Evolutionary conservation across 2,113 vertebrate genomes (phyloP).

Genomic region (Vidua chalybeata): DNA sequence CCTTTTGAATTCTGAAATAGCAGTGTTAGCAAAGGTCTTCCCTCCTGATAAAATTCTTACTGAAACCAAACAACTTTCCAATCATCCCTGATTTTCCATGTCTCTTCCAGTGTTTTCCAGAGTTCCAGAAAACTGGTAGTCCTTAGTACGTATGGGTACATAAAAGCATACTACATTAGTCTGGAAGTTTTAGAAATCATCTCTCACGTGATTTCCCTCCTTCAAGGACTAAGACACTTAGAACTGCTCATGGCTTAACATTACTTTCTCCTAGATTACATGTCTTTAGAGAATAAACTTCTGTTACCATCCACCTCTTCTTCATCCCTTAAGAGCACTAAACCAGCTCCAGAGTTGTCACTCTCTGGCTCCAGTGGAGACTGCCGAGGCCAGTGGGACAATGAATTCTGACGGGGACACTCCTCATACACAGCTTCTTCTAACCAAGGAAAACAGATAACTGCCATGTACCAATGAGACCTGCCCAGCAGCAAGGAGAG

Average conservation of each 20-base stretch:
- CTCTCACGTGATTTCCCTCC: not conserved
- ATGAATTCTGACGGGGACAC: conserved; percentile 21
- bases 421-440: conserved; percentile 78
- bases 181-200: not conserved
- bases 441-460: conserved; percentile 94
- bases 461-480: conserved; percentile 95
- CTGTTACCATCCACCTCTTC: not conserved
- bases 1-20: not conserved
- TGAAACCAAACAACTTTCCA: not conserved
- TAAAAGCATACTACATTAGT: not conserved
- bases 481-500: conserved; percentile 59
- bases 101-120: not conserved
- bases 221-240: not conserved
- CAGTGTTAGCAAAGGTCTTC: not conserved
- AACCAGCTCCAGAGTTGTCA: not conserved
- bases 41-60: not conserved
- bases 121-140: not conserved
- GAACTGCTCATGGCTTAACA: not conserved
- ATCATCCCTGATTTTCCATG: not conserved
- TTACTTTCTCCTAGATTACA: not conserved
- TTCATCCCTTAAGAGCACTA: not conserved
- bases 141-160: not conserved
- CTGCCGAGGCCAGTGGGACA: not conserved
- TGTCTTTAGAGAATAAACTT: conserved; percentile 23
- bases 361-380: not conserved